Conservation (phyloP, 2,797 vertebrate species). For the Vultur gryphus region DNA sequence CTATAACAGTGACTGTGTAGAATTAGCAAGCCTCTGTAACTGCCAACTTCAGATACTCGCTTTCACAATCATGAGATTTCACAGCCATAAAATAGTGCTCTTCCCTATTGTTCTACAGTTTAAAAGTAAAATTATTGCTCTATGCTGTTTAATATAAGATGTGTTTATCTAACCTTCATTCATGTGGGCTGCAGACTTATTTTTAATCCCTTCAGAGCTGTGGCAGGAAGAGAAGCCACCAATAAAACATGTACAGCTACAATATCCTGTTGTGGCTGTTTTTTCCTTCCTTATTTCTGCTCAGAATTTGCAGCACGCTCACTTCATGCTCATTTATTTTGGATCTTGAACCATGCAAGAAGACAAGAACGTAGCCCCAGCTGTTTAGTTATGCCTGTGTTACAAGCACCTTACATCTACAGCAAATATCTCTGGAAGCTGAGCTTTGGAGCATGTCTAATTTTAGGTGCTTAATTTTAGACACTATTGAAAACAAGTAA, state of each 20-base stretch:
- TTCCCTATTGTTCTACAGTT: not conserved
- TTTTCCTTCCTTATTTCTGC: not conserved
- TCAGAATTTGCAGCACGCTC: not conserved
- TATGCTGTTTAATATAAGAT: not conserved
- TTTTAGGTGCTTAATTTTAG: not conserved
- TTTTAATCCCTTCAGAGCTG: not conserved
- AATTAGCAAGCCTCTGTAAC: not conserved
- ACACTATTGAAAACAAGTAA: not conserved
- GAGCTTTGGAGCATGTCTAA: not conserved
- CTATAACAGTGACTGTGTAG: not conserved
- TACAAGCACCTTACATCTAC: not conserved
- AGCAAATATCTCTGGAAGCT: slow-evolving; percentile 17
- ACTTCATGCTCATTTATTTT: not conserved
- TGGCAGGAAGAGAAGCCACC: slow-evolving; percentile 9
- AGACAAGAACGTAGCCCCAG: not conserved
- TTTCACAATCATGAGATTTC: not conserved
- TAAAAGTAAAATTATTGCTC: not conserved
- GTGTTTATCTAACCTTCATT: not conserved
- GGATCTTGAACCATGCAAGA: not conserved
- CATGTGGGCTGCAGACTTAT: not conserved
- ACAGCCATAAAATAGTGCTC: not conserved
- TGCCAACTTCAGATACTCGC: not conserved
- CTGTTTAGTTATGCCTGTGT: not conserved
- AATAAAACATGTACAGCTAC: not conserved
- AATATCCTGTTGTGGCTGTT: not conserved